Conservation (phyloP, 2,113 vertebrate species). For the Melanerpes aurifrons region DNA sequence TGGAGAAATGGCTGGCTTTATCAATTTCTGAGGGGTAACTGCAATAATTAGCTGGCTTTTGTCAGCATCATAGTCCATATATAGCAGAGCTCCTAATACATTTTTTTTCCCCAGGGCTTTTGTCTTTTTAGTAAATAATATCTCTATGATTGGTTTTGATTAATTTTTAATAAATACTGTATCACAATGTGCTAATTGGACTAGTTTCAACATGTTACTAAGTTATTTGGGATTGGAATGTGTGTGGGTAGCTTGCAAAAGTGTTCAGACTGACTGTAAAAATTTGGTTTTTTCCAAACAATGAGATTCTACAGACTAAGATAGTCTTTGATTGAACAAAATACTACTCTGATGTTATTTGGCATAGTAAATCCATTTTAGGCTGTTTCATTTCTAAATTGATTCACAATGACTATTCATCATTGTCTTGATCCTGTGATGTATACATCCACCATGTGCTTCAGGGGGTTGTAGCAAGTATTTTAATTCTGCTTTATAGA, state of each 20-base stretch:
- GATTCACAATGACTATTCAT: constrained; percentile 2
- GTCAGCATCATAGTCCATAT: neutral
- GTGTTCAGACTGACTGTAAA: neutral
- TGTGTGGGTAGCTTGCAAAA: neutral
- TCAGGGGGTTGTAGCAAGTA: neutral
- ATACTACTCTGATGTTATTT: neutral
- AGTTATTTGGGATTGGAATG: neutral
- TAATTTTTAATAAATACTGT: constrained; percentile 46
- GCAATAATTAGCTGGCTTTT: constrained; percentile 43
- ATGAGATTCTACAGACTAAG: neutral
- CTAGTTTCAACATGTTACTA: neutral
- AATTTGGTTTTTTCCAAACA: neutral
- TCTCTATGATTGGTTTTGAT: constrained; percentile 39
- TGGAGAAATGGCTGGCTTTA: neutral
- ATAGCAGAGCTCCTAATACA: constrained; percentile 5
- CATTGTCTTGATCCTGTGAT: neutral
- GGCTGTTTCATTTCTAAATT: constrained; percentile 9
- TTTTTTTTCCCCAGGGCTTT: neutral
- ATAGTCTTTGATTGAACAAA: neutral
- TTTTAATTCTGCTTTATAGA: constrained; percentile 34
- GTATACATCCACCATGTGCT: neutral
- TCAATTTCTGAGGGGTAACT: constrained; percentile 40
- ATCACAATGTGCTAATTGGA: neutral
- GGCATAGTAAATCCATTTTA: neutral
- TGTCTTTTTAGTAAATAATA: constrained; percentile 20